Conservation (phyloP, 2,888 invertebrate species). For the Selenia dentaria region DNA sequence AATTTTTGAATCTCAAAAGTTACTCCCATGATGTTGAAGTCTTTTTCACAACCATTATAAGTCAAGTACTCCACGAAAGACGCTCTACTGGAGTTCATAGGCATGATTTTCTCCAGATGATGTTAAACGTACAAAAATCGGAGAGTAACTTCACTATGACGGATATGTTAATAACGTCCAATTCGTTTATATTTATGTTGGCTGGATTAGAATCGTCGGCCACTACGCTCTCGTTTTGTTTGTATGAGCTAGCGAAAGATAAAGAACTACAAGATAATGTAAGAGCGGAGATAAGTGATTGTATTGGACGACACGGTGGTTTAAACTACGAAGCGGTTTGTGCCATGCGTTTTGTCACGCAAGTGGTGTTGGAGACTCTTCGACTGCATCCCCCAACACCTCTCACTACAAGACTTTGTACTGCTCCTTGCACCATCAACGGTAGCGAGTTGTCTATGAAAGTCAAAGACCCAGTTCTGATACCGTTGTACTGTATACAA, state of each 20-base stretch:
- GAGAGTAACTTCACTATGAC: constrained; percentile 68
- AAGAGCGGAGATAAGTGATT: constrained; percentile 63
- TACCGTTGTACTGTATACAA: constrained; percentile 73
- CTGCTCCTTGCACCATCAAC: constrained; percentile 59
- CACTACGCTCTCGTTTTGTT: constrained; percentile 73
- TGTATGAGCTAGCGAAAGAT: constrained; percentile 72
- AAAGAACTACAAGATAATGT: constrained; percentile 62
- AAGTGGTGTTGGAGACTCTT: constrained; percentile 64
- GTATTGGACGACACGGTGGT: constrained; percentile 53
- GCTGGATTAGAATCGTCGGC: constrained; percentile 77
- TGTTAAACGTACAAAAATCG: constrained; percentile 73
- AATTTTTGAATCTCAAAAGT: constrained; percentile 68
- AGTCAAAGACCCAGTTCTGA: constrained; percentile 63
- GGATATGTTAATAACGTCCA: constrained; percentile 76
- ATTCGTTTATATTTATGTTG: constrained; percentile 80
- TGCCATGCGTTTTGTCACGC: constrained; percentile 63
- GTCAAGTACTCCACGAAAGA: constrained; percentile 67
- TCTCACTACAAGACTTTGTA: constrained; percentile 71
- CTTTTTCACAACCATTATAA: constrained; percentile 70
- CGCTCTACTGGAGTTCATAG: constrained; percentile 59
- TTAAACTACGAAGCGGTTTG: constrained; percentile 69
- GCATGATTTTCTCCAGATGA: constrained; percentile 74
- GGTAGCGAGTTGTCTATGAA: constrained; percentile 60
- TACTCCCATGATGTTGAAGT: constrained; percentile 70
- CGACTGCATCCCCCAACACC: constrained; percentile 75